Conservation (phyloP, 2,113 vertebrate species). For the Daubentonia madagascariensis region DNA sequence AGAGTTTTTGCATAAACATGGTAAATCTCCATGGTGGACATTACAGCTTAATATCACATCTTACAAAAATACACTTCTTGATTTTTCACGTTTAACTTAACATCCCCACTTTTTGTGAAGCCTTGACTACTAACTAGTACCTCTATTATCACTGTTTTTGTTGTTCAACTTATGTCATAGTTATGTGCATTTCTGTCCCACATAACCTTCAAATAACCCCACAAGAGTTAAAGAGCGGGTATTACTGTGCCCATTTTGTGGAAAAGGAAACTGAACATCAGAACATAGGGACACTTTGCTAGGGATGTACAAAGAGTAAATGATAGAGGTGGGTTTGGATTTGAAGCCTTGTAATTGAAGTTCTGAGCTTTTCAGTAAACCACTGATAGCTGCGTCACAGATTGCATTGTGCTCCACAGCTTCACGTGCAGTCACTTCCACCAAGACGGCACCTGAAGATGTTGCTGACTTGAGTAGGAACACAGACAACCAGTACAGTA, state of each 20-base stretch:
- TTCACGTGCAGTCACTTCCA: neutral
- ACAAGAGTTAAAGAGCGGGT: neutral
- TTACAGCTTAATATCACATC: neutral
- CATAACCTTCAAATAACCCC: neutral
- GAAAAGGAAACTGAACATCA: neutral
- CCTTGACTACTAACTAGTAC: neutral
- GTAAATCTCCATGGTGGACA: neutral
- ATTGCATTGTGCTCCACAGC: neutral
- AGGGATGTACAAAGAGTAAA: neutral
- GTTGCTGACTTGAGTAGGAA: neutral
- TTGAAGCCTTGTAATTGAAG: neutral
- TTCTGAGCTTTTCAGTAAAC: neutral
- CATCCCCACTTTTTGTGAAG: neutral
- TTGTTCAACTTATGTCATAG: neutral
- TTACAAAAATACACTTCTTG: neutral
- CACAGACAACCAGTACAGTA: neutral
- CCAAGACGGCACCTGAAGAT: rapidly evolving
- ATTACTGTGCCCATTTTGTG: neutral
- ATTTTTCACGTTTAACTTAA: constrained; percentile 1
- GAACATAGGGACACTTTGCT: neutral
- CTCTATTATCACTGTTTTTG: neutral
- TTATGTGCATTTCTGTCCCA: neutral
- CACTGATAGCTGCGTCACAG: neutral
- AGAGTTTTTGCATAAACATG: neutral
- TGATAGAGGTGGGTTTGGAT: neutral